These are phyloP conservation scores for Cryptomyrus ogoouensis DNA, from an alignment of 2,113 vertebrate species.

Conservation along the genomic window DNA sequence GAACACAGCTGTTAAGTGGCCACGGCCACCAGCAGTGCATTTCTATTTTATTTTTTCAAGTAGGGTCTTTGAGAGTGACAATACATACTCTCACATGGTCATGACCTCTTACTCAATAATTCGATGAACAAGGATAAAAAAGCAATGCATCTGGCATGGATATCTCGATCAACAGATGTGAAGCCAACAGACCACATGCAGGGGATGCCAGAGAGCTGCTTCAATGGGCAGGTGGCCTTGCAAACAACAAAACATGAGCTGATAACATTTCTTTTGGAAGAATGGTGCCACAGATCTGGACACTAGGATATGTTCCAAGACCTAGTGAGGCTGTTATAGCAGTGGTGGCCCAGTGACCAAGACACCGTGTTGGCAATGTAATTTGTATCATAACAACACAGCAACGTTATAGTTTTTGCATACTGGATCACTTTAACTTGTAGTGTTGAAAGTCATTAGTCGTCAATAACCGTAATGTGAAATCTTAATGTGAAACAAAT, in stretches of 20 bases:
- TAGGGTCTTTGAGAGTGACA: neutral
- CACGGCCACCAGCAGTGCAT: neutral
- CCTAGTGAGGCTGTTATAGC: neutral
- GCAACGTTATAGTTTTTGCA: neutral
- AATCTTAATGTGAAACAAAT: neutral
- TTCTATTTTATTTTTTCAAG: neutral
- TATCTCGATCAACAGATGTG: neutral
- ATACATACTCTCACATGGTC: neutral
- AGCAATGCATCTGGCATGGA: neutral
- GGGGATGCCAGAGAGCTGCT: neutral
- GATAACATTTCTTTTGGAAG: neutral
- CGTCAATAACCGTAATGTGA: neutral
- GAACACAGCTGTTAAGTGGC: neutral
- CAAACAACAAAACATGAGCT: neutral
- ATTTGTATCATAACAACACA: neutral
- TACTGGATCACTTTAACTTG: neutral
- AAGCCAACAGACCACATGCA: neutral
- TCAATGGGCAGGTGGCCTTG: neutral
- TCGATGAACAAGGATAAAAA: neutral
- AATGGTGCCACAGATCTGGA: neutral
- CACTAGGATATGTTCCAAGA: neutral
- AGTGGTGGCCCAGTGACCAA: neutral
- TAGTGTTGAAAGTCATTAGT: neutral
- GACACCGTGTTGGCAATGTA: neutral
- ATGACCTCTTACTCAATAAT: neutral